Evolutionary conservation across 2,797 vertebrate species (phyloP).

Genomic region (Halcyon smyrnensis): DNA sequence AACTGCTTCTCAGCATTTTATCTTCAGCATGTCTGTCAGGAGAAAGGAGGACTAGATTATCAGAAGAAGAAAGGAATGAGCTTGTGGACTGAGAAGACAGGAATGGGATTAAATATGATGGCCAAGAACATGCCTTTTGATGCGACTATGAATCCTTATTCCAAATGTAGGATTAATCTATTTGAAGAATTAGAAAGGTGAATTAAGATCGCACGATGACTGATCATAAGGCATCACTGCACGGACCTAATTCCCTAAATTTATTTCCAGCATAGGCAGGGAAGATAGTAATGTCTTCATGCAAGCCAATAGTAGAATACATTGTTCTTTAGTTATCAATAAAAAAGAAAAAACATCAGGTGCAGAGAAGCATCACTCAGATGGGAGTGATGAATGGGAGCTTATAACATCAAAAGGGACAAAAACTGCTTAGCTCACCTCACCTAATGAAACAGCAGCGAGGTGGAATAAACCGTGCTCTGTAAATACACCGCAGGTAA

Average conservation of each 20-base stretch:
- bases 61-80: not conserved
- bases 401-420: not conserved
- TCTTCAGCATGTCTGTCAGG: not conserved
- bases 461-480: not conserved
- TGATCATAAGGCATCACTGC: not conserved
- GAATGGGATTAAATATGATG: not conserved
- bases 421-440: not conserved
- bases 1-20: not conserved
- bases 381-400: not conserved
- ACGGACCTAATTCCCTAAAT: not conserved
- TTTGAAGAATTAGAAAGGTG: not conserved
- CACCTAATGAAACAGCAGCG: not conserved
- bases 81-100: not conserved
- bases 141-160: not conserved
- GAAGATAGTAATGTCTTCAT: not conserved
- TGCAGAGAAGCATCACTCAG: not conserved
- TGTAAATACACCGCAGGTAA: not conserved
- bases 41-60: not conserved
- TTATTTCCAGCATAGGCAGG: not conserved
- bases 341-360: not conserved
- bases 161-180: not conserved
- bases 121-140: not conserved
- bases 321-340: not conserved
- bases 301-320: not conserved
- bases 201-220: not conserved